Evolutionary conservation across 2,888 invertebrate genomes (phyloP), one percentile per base, ranked within the genome.

Genomic region (Ethmia dodecea): DNA sequence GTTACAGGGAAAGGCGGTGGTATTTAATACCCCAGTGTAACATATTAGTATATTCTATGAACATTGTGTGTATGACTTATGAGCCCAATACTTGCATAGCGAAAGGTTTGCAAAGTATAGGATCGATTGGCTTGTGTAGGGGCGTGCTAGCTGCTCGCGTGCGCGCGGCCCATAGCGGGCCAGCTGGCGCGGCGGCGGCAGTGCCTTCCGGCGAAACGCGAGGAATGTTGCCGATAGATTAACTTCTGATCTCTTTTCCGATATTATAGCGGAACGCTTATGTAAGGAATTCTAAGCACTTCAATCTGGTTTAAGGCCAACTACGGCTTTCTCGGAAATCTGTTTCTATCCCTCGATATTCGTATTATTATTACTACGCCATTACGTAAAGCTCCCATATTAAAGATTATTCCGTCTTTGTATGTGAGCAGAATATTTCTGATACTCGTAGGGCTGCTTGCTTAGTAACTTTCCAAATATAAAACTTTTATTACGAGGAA

Each of bases 161-260:
- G 49, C 40, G 37, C 41, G 40, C 30, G 41, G 42, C 40, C 46
- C 44, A 58, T 55, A 43, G 48, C 52, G 47, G 39, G 58, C 54
- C 47, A 56, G 46, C 53, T 56, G 52, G 57, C 56, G 60, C 37
- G 42, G 42, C 41, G 60, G 59, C 61, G 66, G 57, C 63, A 61
- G 55, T 79, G 80, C 81, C 83, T 84, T 83, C 83, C 84, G 83
- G 81, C 80, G 71, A 77, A 81, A 80, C 78, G 77, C 81, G 69
- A 74, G 75, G 79, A 83, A 83, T 83, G 81, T 83, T 84, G 80
- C 81, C 81, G 79, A 83, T 84, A 84, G 83, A 84, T 84, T 84
- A 84, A 84, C 83, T 84, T 81, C 83, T 84, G 84, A 83, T 84
- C 83, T 84, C 83, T 81, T 84, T 83, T 77, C 79, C 80, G 83